Base-by-base conservation (phyloP, 2,888 invertebrate genomes). In the Tenthredo amoena region DNA sequence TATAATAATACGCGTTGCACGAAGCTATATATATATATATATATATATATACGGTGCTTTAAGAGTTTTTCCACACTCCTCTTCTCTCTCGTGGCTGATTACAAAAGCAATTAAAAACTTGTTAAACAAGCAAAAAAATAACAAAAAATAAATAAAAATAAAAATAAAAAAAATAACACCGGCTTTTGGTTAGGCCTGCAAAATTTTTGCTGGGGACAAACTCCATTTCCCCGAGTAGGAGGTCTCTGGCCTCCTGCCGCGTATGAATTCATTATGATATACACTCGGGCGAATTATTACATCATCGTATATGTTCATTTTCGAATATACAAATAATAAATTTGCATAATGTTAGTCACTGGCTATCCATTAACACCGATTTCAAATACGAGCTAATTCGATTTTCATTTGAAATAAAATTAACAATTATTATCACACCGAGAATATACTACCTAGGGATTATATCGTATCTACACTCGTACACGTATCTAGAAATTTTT, bases 31-130 rank as follows among this genome's bases (percentile, higher is more conserved):
- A 9, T 1, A 2, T 62, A 62, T 62, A 62, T n/a, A n/a, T 21
- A 26, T 21, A 21, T 43, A 9, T 1, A 2, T 62, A 62, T 62
- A 62, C 21, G 26, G 2, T 26, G 21, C 12, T 62, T 62, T 62
- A 26, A 21, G 26, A 62, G 12, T 62, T 62, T 62, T 62, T 62
- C 2, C 21, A 4, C 68, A 1, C 68, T 34, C 18, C 31, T 68
- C 68, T 34, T 7, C 31, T 68, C 34, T 34, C 15, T 68, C 31
- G 10, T 26, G 68, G 68, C 34, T 26, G 68, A 68, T 68, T 68
- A 68, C 31, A 68, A 68, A 68, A 68, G 68, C 18, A 68, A 68
- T 68, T 68, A 68, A 68, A 68, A 68, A 68, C 15, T 68, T 68
- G 34, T 68, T 68, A 68, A 68, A 68, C 68, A 34, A 68, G 68